Evolutionary conservation across 1,140 invertebrate species (phyloP), one percentile per base, ranked within the genome.

Genomic region (Ctenoplectra terminalis): DNA sequence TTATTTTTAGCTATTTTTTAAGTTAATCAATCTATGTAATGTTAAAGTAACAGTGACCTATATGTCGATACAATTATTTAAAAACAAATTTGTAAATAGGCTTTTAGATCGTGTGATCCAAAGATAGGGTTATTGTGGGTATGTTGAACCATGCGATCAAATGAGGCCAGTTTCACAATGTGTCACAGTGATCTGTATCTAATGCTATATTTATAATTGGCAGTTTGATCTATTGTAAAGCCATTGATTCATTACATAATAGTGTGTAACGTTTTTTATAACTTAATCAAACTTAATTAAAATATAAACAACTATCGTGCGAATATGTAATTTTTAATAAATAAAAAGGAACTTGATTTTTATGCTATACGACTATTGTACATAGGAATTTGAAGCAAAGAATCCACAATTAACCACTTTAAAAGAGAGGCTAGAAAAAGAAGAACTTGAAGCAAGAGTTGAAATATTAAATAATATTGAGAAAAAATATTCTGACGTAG

Each of bases 401-500:
- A 94, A 94, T 92, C 89, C 94, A 63, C 93, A 94, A 85, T 93
- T 91, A 54, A 94, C 92, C 43, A 95, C 94, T 82, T 88, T 95
- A 83, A 95, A 97, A 82, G 97, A 99, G 64, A 99, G 98, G 94
- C 93, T 98, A 11, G 92, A 95, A 40, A 98, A 98, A 91, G 99
- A 99, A 92, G 98, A 99, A 90, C 91, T 98, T 4, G 98, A 99
- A 89, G 95, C 96, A 26, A 96, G 96, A 90, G 93, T 99, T 48
- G 99, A 99, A 87, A 94, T 98, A 70, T 94, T 99, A 34, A 97
- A 95, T 82, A 95, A 93, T 83, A 94, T 97, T 64, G 99, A 99
- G 86, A 99, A 99, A 92, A 98, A 98, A 90, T 98, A 96, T 91
- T 94, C 92, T 79, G 98, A 99, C 93, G 91, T 96, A 73, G 98